Conservation (phyloP, 2,888 invertebrate species). For the Drosophila neutralis region DNA sequence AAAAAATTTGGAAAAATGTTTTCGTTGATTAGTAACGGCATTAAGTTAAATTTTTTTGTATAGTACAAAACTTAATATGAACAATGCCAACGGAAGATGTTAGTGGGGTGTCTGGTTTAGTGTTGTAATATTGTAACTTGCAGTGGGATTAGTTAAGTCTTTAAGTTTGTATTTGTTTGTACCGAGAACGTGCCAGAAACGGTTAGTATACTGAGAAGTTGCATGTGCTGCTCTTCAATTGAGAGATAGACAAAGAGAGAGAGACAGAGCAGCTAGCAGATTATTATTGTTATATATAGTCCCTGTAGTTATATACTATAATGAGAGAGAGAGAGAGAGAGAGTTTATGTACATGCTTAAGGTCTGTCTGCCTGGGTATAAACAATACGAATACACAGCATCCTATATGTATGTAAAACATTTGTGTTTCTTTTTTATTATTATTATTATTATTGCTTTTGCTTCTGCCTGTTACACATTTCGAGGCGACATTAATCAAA, state of each 20-base stretch:
- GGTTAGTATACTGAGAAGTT: conserved; percentile 57
- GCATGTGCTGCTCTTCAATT: conserved; percentile 6
- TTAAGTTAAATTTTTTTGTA: conserved; percentile 33
- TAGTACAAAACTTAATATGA: conserved; percentile 30
- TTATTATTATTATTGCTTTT: conserved; percentile 46
- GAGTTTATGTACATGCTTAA: conserved; percentile 41
- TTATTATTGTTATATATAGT: conserved; percentile 1
- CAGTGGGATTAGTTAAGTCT: conserved; percentile 51
- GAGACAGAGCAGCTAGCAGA: conserved; percentile 24
- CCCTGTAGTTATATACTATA: conserved; percentile 36
- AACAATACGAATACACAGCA: conserved; percentile 12
- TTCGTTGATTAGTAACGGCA: conserved; percentile 67
- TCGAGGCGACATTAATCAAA: conserved; percentile 53
- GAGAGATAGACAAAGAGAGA: conserved; percentile 1
- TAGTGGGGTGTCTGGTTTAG: conserved; percentile 24
- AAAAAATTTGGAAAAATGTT: conserved; percentile 78
- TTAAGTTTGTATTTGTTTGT: conserved; percentile 7
- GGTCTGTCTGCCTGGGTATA: conserved; percentile 25
- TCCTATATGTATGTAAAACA: conserved; percentile 41
- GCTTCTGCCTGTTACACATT: conserved; percentile 26
- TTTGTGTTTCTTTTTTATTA: conserved; percentile 23
- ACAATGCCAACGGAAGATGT: conserved; percentile 32
- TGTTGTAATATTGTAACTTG: conserved; percentile 44
- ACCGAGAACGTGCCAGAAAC: conserved; percentile 50
- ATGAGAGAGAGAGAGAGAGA: neutral